phyloP scores from a whole-genome alignment of 2,888 invertebrate genomes.

The Drosophila merina region DNA sequence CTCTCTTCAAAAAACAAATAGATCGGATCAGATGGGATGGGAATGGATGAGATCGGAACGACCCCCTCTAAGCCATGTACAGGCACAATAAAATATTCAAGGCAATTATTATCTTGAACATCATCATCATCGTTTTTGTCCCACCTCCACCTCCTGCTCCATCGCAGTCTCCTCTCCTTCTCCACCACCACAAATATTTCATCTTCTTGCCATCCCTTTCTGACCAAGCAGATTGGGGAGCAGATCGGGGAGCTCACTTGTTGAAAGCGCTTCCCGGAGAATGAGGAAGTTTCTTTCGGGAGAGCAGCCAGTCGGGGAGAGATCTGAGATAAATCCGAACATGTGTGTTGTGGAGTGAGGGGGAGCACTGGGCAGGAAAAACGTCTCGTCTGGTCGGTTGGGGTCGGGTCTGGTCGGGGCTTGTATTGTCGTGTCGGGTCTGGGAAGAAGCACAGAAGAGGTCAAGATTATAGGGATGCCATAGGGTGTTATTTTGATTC shows the following conservation, averaged over 20 bases:
- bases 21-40: constrained; percentile 32
- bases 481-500: background rate
- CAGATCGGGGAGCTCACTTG: constrained; percentile 62
- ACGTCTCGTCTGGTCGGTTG: constrained; percentile 40
- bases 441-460: constrained; percentile 58
- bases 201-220: constrained; percentile 44
- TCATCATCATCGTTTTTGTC: constrained; percentile 14
- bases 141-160: constrained; percentile 7
- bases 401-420: background rate
- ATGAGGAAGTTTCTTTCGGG: constrained; percentile 72
- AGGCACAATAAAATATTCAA: constrained; percentile 64
- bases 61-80: constrained; percentile 81
- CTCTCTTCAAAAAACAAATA: constrained; percentile 66
- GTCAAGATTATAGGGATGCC: constrained; percentile 1
- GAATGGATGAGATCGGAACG: constrained; percentile 34
- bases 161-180: constrained; percentile 6
- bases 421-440: background rate
- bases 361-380: constrained; percentile 48
- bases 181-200: constrained; percentile 25
- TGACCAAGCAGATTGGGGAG: constrained; percentile 6
- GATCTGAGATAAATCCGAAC: constrained; percentile 69
- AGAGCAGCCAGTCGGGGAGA: constrained; percentile 31
- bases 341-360: constrained; percentile 30
- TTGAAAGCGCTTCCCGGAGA: constrained; percentile 76
- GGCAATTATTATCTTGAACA: constrained; percentile 36